phyloP scores from a whole-genome alignment of 2,888 invertebrate genomes.

The Cantharis flavilabris region DNA sequence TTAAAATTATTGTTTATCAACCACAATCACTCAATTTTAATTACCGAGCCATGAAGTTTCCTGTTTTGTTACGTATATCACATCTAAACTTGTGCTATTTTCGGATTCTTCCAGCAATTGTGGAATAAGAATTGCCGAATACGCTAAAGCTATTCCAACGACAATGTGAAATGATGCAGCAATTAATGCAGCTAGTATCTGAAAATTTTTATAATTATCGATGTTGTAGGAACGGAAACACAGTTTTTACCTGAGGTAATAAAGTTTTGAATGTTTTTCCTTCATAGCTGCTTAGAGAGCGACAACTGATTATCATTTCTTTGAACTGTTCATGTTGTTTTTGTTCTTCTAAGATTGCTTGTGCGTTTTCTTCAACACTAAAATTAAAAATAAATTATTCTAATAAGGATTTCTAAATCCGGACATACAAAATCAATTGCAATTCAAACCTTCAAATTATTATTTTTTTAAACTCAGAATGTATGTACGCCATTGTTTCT shows the following conservation, averaged over 20 bases:
- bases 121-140: slow-evolving; percentile 62
- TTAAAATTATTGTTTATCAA: background rate
- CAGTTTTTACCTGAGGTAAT: slow-evolving; percentile 54
- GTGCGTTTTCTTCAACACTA: slow-evolving; percentile 49
- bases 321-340: slow-evolving; percentile 54
- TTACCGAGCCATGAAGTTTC: slow-evolving; percentile 62
- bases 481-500: background rate
- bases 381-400: slow-evolving; percentile 18
- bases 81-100: slow-evolving; percentile 39
- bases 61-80: slow-evolving; percentile 48
- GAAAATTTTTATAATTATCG: slow-evolving; percentile 10
- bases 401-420: background rate
- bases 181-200: slow-evolving; percentile 61
- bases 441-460: background rate
- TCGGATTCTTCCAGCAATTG: slow-evolving; percentile 47
- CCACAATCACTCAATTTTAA: background rate
- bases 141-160: slow-evolving; percentile 64
- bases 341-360: slow-evolving; percentile 48
- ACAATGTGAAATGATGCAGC: slow-evolving; percentile 63
- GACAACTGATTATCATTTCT: slow-evolving; percentile 56
- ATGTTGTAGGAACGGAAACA: background rate
- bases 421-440: background rate
- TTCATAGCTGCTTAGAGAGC: slow-evolving; percentile 55
- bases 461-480: background rate
- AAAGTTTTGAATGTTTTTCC: slow-evolving; percentile 52